phyloP scores from a whole-genome alignment of 2,113 vertebrate genomes.

The Gobiocypris rarus region DNA sequence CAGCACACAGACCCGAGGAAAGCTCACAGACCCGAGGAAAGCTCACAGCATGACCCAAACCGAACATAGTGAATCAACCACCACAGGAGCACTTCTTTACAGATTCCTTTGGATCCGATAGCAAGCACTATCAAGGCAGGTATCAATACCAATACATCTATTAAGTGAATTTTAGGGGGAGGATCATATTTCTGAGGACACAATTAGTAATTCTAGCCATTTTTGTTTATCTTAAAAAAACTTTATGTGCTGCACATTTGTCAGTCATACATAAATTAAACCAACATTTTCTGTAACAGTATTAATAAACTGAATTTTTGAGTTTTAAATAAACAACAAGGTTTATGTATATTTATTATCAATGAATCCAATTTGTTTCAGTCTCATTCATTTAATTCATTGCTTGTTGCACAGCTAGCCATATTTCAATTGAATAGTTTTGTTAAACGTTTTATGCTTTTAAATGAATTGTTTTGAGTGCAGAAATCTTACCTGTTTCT shows the following conservation, averaged over 20 bases:
- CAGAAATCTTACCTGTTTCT: not conserved
- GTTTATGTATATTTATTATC: not conserved
- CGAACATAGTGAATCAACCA: not conserved
- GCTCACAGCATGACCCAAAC: constrained; percentile 42
- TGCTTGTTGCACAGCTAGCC: not conserved
- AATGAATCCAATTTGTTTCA: not conserved
- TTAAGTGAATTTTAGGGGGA: not conserved
- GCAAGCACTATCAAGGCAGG: not conserved
- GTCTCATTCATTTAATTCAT: not conserved
- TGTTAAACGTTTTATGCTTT: no score
- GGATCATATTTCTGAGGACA: not conserved
- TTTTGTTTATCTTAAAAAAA: not conserved
- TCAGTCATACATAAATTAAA: not conserved
- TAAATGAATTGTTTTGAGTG: not conserved
- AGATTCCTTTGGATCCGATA: not conserved
- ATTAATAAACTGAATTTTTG: not conserved
- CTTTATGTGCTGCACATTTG: not conserved
- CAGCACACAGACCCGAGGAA: constrained; percentile 27
- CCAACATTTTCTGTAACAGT: not conserved
- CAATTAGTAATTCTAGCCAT: not conserved
- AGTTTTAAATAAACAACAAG: not conserved
- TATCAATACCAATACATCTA: not conserved
- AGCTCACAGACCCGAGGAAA: constrained; percentile 40
- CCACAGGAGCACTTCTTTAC: not conserved
- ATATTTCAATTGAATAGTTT: no score